Conservation (phyloP, 2,113 vertebrate genomes). For the Crotophaga sulcirostris region DNA sequence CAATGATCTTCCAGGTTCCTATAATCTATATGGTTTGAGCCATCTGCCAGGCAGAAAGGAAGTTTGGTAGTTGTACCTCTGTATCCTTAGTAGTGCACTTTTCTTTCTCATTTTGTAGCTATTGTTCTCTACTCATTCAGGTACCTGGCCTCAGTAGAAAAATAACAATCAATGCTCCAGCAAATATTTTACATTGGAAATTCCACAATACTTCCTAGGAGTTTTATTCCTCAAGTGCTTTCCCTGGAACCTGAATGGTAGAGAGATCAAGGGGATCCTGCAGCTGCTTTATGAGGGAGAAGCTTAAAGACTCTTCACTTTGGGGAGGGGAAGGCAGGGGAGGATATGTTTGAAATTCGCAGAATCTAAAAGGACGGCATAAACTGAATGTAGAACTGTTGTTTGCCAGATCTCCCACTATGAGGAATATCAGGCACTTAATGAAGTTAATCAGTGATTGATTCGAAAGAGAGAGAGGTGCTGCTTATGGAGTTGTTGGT, state of each 20-base stretch:
- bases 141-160: neutral
- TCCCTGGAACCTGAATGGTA: neutral
- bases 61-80: neutral
- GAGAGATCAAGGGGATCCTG: constrained; percentile 30
- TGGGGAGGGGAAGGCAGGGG: neutral
- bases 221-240: neutral
- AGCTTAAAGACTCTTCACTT: neutral
- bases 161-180: neutral
- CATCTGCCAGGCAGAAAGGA: neutral
- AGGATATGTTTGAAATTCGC: neutral
- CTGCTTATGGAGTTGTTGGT: neutral
- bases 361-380: neutral
- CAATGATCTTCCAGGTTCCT: neutral
- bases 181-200: neutral
- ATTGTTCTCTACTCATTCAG: neutral
- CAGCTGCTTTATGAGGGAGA: constrained; percentile 13
- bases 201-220: neutral
- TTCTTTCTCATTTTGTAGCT: neutral
- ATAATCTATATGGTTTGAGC: neutral
- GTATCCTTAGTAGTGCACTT: neutral
- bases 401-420: neutral
- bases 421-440: neutral
- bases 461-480: neutral
- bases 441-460: neutral
- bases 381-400: neutral